phyloP scores from a whole-genome alignment of 2,113 vertebrate genomes.

The Hippocampus barbouri region DNA sequence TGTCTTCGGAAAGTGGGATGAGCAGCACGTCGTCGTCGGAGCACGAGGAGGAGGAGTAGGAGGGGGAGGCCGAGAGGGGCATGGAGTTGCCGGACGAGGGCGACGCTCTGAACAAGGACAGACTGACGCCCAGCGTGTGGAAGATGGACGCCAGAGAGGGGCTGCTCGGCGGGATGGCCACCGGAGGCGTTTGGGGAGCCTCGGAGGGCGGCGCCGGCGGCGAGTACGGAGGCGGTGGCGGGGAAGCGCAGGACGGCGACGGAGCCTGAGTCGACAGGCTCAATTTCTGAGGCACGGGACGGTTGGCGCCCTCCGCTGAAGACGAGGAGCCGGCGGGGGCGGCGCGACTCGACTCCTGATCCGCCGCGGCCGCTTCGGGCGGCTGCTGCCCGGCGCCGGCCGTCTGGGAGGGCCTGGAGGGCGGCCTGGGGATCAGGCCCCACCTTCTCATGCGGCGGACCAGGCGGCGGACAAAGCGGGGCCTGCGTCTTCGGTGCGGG shows the following conservation, averaged over 20 bases:
- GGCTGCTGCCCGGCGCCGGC: constrained; percentile 53
- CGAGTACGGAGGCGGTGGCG: constrained; percentile 52
- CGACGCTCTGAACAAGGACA: constrained; percentile 61
- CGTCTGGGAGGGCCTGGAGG: constrained; percentile 60
- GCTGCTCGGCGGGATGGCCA: constrained; percentile 57
- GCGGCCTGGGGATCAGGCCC: constrained; percentile 77
- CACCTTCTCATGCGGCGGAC: constrained; percentile 80
- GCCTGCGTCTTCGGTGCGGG: constrained; percentile 72
- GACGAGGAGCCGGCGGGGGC: constrained; percentile 52
- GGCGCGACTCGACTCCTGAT: constrained; percentile 50
- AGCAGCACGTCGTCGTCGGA: constrained; percentile 84
- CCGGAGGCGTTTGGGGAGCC: constrained; percentile 38
- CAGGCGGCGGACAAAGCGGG: constrained; percentile 76
- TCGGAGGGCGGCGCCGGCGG: constrained; percentile 39
- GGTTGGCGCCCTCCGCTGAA: constrained; percentile 67
- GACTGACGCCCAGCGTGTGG: constrained; percentile 63
- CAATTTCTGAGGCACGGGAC: constrained; percentile 73
- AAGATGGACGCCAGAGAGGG: constrained; percentile 67
- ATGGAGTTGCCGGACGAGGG: constrained; percentile 59
- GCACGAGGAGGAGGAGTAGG: constrained; percentile 56
- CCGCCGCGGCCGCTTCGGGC: constrained; percentile 42
- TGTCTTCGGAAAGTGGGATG: constrained; percentile 79
- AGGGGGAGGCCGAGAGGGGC: constrained; percentile 67
- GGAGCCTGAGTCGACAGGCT: constrained; percentile 49
- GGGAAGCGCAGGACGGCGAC: not conserved